phyloP scores from a whole-genome alignment of 1,140 invertebrate species.

The Oreohelix idahoensis region DNA sequence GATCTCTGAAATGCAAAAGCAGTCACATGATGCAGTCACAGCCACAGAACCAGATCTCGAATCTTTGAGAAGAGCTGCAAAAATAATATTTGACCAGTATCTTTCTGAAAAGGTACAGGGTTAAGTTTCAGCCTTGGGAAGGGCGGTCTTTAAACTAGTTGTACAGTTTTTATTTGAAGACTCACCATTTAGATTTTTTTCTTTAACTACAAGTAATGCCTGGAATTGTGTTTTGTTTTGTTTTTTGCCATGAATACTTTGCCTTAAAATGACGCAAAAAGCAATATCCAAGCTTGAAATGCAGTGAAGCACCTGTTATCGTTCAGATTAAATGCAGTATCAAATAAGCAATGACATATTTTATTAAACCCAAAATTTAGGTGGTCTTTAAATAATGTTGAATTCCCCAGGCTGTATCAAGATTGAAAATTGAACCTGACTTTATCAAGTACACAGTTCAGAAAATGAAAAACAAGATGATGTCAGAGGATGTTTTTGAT shows the following conservation, averaged over 20 bases:
- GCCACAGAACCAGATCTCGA: conserved; percentile 73
- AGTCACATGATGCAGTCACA: conserved; percentile 43
- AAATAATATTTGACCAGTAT: conserved; percentile 88
- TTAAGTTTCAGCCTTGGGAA: background rate
- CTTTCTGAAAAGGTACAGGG: conserved; percentile 80
- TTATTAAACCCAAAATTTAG: no score
- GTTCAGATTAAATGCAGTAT: no score
- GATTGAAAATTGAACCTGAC: conserved; percentile 80
- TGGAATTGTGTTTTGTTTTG: no score
- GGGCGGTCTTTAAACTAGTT: background rate
- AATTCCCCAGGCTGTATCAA: conserved; percentile 76
- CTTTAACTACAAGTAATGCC: no score
- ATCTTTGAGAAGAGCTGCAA: conserved; percentile 83
- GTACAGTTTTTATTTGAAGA: no score
- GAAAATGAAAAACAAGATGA: conserved; percentile 78
- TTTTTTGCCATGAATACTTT: no score
- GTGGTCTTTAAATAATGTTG: background rate
- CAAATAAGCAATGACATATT: no score
- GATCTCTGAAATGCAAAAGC: conserved; percentile 76
- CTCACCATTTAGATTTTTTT: no score
- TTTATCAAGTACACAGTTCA: conserved; percentile 79
- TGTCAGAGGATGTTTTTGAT: conserved; percentile 87
- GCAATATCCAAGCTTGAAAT: no score
- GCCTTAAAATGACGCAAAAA: no score
- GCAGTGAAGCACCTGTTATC: no score